A percentile compares a stretch with the other conserved stretches of the same genome.
Conservation (phyloP, 2,797 vertebrate genomes). For the Benthosema pterotum region DNA sequence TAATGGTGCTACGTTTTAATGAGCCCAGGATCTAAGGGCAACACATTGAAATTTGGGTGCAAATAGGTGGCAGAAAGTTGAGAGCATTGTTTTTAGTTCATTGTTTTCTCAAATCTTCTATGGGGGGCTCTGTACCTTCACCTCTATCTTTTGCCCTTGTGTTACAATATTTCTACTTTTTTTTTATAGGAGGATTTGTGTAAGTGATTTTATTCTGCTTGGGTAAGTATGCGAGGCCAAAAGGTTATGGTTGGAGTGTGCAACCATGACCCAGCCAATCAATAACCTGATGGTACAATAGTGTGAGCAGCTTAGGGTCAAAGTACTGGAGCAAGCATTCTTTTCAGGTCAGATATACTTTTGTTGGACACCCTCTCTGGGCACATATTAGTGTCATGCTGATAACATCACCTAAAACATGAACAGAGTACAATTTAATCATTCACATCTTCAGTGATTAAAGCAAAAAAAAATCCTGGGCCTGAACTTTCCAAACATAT, state of each 20-base stretch:
- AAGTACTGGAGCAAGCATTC: conserved; percentile 4
- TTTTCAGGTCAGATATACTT: background rate
- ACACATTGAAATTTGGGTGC: conserved; percentile 53
- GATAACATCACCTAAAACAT: conserved; percentile 7
- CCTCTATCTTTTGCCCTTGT: conserved; percentile 24
- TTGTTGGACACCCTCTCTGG: too few species aligned
- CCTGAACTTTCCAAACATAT: too few species aligned
- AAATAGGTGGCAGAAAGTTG: conserved; percentile 30
- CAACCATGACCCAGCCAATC: conserved; percentile 7
- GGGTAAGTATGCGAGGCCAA: conserved; percentile 20
- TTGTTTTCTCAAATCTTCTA: conserved; percentile 39
- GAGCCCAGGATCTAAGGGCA: conserved; percentile 64
- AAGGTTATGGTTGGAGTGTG: conserved; percentile 16
- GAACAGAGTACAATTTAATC: background rate
- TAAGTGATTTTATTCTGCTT: conserved; percentile 28
- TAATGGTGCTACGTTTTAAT: conserved; percentile 75
- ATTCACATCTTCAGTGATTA: too few species aligned
- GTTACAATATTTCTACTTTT: background rate
- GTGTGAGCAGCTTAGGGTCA: background rate
- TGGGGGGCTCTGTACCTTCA: conserved; percentile 38
- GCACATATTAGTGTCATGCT: background rate
- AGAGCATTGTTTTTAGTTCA: too few species aligned
- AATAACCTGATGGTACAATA: conserved; percentile 15
- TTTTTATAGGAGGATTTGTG: background rate
- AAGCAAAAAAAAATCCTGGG: too few species aligned